Base-by-base conservation (phyloP, 2,113 vertebrate species). In the Orcinus orca region DNA sequence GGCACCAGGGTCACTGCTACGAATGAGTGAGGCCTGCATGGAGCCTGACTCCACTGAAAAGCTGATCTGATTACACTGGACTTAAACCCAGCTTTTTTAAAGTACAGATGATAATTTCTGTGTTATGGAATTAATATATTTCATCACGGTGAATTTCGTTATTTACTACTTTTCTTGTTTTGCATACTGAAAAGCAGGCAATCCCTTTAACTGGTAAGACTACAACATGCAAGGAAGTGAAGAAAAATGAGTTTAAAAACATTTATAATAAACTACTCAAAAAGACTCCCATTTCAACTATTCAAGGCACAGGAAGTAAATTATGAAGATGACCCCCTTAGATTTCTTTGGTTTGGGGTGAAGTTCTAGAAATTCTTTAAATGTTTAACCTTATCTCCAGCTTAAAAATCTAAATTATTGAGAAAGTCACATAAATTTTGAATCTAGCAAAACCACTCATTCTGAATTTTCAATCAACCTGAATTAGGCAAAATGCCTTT, bases 321-420 rank as follows among this genome's bases (percentile, higher is more conserved):
- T 82, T 77, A 67, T 60, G 60, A 91, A 85, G 13, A 82, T 33
- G 88, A 87, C 5, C 15, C 2, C 6, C 15, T 14, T 29, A 58
- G 13, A 58, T 58, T 65, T 88, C 36, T 92, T 67, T 81, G 25
- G 23, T 29, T 88, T 93, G 44, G 65, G 25, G 41, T 88, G 31
- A 26, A 81, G 21, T 68, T 95, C 36, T 76, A 80, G 58, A 94
- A 58, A 38, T 26, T 31, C 62, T 67, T 68, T 47, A 71, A 95
- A 89, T 60, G 50, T 29, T 95, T 90, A 84, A 73, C 31, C 38
- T 83, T 89, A 89, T 31, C 21, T 90, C 31, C 33, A 92, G 85
- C 50, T 96, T 92, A 94, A 84, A 81, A 70, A n/a, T 63, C 9
- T 90, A 89, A 82, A 86, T 71, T 80, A 67, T 65, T 80, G 82